Evolutionary conservation across 1,140 invertebrate species (phyloP).

Genomic region (Lasaia peninsularis): DNA sequence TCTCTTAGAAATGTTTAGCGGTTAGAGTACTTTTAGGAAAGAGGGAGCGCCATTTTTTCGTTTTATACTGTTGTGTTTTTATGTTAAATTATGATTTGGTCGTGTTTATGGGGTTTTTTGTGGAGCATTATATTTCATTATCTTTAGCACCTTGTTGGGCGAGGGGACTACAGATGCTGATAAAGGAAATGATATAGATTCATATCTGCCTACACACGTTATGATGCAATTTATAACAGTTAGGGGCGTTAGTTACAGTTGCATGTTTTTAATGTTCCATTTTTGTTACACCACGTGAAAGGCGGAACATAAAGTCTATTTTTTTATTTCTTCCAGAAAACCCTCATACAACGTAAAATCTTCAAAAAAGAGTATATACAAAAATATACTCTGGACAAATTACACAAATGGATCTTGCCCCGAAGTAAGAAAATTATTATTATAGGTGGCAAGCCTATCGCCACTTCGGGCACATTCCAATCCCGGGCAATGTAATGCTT

Average conservation of each 20-base stretch:
- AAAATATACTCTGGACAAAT: too few relatives aligned
- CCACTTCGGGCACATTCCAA: too few relatives aligned
- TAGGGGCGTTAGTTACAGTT: neutral
- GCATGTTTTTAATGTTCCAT: neutral
- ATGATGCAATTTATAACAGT: constrained; percentile 9
- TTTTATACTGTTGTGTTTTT: constrained; percentile 59
- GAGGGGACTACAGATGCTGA: constrained; percentile 16
- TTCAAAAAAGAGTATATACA: too few relatives aligned
- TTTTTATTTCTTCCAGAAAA: too few relatives aligned
- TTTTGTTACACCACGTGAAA: neutral
- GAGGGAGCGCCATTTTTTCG: constrained; percentile 50
- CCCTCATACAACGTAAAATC: too few relatives aligned
- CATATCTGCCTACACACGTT: constrained; percentile 1
- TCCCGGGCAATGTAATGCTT: too few relatives aligned
- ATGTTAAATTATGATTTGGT: constrained; percentile 61
- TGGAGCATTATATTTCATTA: constrained; percentile 65
- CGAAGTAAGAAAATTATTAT: too few relatives aligned
- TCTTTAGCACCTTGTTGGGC: constrained; percentile 69
- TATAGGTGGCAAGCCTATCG: too few relatives aligned
- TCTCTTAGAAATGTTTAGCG: constrained; percentile 51
- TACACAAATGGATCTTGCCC: too few relatives aligned
- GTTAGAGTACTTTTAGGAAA: constrained; percentile 45
- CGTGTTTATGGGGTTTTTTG: constrained; percentile 54
- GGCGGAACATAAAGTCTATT: too few relatives aligned
- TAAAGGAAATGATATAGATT: constrained; percentile 11